Evolutionary conservation across 2,113 vertebrate species (phyloP).

Genomic region (Solea solea): DNA sequence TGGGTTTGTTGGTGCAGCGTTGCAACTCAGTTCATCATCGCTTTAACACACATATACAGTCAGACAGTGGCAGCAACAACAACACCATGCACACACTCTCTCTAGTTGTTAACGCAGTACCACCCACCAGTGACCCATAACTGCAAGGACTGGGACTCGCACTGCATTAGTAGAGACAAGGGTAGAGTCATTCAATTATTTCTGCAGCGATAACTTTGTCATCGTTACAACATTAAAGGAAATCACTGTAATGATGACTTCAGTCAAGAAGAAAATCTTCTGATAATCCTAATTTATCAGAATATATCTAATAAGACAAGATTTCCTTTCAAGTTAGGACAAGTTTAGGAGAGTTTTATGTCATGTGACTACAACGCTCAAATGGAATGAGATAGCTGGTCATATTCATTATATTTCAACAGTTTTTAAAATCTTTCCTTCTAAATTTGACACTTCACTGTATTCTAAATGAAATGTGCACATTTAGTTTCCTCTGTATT

Average conservation of each 20-base stretch:
- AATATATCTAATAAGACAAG: too few relatives aligned
- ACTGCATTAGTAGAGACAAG: conserved; percentile 68
- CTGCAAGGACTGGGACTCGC: conserved; percentile 26
- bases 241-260: neutral
- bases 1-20: conserved; percentile 40
- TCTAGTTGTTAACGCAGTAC: conserved; percentile 33
- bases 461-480: too few relatives aligned
- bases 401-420: too few relatives aligned
- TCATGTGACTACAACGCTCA: too few relatives aligned
- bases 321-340: too few relatives aligned
- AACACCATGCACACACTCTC: neutral
- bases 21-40: conserved; percentile 22
- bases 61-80: conserved; percentile 1
- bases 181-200: conserved; percentile 64
- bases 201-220: conserved; percentile 29
- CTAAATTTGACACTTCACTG: too few relatives aligned
- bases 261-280: too few relatives aligned
- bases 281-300: too few relatives aligned
- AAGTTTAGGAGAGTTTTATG: too few relatives aligned
- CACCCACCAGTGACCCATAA: conserved; percentile 52
- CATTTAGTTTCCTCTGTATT: too few relatives aligned
- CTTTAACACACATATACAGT: conserved; percentile 16
- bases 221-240: conserved; percentile 6
- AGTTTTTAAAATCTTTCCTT: too few relatives aligned
- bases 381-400: too few relatives aligned